Evolutionary conservation across 2,113 vertebrate species (phyloP).

Genomic region (Charadrius vociferus): DNA sequence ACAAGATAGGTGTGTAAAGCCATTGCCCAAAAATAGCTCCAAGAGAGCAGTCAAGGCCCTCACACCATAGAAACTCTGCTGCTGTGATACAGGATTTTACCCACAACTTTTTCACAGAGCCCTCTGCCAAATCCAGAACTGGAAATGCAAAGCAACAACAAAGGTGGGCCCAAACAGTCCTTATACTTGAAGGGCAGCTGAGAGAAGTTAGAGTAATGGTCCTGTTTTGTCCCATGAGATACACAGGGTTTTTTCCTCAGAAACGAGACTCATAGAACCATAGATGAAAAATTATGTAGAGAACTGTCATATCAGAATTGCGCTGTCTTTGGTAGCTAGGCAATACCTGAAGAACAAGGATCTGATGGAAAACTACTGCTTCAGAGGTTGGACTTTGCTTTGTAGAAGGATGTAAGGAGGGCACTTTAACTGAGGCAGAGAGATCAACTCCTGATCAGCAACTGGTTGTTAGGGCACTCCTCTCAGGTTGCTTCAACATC

Average conservation of each 20-base stretch:
- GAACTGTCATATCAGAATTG: neutral
- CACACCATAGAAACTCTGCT: neutral
- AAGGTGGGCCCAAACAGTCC: neutral
- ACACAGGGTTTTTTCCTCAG: rapidly evolving
- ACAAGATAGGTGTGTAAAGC: neutral
- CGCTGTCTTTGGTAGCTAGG: neutral
- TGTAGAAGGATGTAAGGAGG: rapidly evolving
- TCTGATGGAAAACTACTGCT: neutral
- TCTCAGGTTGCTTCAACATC: neutral
- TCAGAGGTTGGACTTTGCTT: neutral
- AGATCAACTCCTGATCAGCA: neutral
- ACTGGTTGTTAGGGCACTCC: rapidly evolving
- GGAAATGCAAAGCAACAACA: neutral
- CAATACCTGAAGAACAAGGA: neutral
- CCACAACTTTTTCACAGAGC: neutral
- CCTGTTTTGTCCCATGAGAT: rapidly evolving
- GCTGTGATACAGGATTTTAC: neutral
- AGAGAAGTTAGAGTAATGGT: neutral
- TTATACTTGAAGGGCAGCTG: neutral
- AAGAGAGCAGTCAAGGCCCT: neutral
- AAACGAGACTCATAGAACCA: neutral
- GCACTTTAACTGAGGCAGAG: neutral
- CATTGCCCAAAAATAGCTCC: neutral
- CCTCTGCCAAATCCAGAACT: neutral
- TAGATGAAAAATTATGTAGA: neutral